Evolutionary conservation across 2,888 invertebrate genomes (phyloP), one percentile per base, ranked within the genome.

Genomic region (Drosophila seclusa): DNA sequence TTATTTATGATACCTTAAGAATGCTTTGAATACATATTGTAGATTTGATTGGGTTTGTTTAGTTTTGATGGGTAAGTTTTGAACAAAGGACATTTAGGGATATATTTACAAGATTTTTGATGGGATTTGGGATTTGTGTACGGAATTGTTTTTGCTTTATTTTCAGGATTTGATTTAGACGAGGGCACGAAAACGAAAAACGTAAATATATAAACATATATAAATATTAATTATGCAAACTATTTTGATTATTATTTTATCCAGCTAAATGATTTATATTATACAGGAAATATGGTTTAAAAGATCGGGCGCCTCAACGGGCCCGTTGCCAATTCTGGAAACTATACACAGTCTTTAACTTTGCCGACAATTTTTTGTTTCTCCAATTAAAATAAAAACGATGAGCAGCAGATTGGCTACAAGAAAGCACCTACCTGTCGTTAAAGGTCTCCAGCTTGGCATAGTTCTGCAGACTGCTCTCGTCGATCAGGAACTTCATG

Each of bases 401-500:
- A 65, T 48, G 58, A 54, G 29, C 36, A 32, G 50, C 31, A 72
- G 83, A 78, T 70, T 77, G 78, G 83, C 80, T 82, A 90, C 86
- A 73, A 83, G 72, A 48, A 70, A 83, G 65, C 82, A 93, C 96
- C 94, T 95, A 99, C 99, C 98, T 99, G 94, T 98, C 98, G 94
- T 99, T 99, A 94, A 99, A 99, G 38, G 97, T 98, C 92, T 98
- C 97, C 92, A 97, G 96, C 84, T 98, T 97, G 13, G 99, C 98
- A 94, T 99, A 99, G 93, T 97, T 98, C 94, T 99, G 99, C 61
- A 99, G 95, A 93, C 99, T 99, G 92, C 98, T 98, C 93, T 99
- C 98, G 93, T 99, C 99, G 82, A 99, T 98, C 79, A 99, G 95
- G 94, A 99, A 99, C 92, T 98, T 98, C 97, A 99, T 98, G 90